Evolutionary conservation across 2,113 vertebrate genomes (phyloP).

Genomic region (Cephalopholis sonnerati): DNA sequence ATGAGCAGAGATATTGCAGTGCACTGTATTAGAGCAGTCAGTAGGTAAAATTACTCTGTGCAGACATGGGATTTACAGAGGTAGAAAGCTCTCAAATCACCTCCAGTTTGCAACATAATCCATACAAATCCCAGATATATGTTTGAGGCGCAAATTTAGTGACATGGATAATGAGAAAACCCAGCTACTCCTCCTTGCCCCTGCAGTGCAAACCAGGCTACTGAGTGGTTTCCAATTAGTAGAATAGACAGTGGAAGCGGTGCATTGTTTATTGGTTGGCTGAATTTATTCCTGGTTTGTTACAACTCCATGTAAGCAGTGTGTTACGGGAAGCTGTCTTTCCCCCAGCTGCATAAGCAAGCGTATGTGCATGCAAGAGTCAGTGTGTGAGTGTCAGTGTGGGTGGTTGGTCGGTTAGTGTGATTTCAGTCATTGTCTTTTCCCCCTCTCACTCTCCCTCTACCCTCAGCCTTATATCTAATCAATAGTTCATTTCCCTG

Average conservation of each 20-base stretch:
- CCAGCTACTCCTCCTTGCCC: slow-evolving; percentile 19
- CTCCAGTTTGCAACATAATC: slow-evolving; percentile 39
- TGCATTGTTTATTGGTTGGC: slow-evolving; percentile 33
- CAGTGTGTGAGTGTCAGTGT: slow-evolving; percentile 1
- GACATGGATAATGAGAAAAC: slow-evolving; percentile 46
- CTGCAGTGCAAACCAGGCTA: slow-evolving; percentile 31
- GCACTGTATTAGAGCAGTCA: neutral
- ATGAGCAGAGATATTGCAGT: neutral
- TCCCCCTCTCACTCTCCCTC: neutral
- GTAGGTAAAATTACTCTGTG: slow-evolving; percentile 5
- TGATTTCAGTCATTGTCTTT: slow-evolving; percentile 37
- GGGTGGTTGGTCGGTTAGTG: slow-evolving; percentile 21
- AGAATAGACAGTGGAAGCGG: slow-evolving; percentile 11
- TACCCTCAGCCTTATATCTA: slow-evolving; percentile 37
- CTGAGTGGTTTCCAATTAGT: slow-evolving; percentile 49
- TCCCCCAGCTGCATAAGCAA: slow-evolving; percentile 4
- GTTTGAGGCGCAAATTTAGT: slow-evolving; percentile 34
- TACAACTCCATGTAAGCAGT: slow-evolving; percentile 40
- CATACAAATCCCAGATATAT: slow-evolving; percentile 39
- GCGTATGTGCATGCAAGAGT: neutral
- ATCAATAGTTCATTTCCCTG: slow-evolving; percentile 79
- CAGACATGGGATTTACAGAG: slow-evolving; percentile 31
- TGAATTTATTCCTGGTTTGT: slow-evolving; percentile 26
- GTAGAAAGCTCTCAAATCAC: slow-evolving; percentile 28
- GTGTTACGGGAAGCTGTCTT: neutral